Conservation (phyloP, 2,113 vertebrate genomes). For the Sprattus sprattus region DNA sequence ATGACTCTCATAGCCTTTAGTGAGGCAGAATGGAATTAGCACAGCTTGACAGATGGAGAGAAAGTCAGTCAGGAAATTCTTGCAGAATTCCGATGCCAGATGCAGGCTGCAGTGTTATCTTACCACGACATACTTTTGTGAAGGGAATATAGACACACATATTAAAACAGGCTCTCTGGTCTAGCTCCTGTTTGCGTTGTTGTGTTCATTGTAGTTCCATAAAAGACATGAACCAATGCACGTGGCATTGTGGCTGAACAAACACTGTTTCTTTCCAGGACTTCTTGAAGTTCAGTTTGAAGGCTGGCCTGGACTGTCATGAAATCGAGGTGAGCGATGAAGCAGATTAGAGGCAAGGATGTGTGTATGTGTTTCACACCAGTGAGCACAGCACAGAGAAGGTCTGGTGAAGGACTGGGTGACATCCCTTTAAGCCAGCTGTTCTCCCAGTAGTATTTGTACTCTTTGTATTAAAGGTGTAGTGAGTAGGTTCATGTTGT, state of each 20-base stretch:
- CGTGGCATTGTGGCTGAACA: background rate
- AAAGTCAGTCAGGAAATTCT: background rate
- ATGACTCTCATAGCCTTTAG: background rate
- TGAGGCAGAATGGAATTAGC: background rate
- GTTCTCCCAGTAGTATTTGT: too few species aligned
- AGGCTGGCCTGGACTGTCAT: slow-evolving; percentile 89
- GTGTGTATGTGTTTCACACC: too few species aligned
- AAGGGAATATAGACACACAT: background rate
- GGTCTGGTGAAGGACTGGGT: too few species aligned
- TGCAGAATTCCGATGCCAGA: background rate
- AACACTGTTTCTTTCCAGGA: slow-evolving; percentile 70
- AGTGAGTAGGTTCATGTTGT: too few species aligned
- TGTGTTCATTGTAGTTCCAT: background rate
- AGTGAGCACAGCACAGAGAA: too few species aligned
- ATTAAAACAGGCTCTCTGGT: background rate
- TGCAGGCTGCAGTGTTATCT: background rate
- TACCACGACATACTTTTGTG: background rate
- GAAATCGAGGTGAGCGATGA: slow-evolving; percentile 81
- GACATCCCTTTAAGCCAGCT: too few species aligned
- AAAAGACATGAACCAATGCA: background rate
- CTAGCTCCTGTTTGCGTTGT: background rate
- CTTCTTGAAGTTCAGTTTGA: slow-evolving; percentile 92
- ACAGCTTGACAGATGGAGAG: background rate
- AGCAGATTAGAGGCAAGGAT: background rate
- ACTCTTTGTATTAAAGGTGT: too few species aligned